These are phyloP conservation scores for Oncopeltus fasciatus DNA, from an alignment of 1,140 invertebrate species.

Conservation along the genomic window DNA sequence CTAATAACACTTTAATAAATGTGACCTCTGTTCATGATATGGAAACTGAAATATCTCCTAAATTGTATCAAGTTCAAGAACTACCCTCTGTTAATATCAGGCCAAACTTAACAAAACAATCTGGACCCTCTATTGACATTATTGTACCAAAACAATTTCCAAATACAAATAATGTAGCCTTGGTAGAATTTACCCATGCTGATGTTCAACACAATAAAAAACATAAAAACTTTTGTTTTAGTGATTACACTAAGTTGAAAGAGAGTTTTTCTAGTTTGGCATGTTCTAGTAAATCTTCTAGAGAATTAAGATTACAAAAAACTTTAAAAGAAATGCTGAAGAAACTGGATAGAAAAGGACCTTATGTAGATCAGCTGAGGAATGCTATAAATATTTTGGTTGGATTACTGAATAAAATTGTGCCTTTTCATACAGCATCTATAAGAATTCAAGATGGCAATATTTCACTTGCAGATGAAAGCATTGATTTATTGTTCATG, in stretches of 20 bases:
- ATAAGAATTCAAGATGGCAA: neutral
- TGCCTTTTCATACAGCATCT: neutral
- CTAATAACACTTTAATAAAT: neutral
- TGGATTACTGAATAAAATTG: neutral
- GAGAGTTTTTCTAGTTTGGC: no score
- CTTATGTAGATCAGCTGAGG: neutral
- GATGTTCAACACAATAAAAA: neutral
- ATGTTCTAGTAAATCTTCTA: neutral
- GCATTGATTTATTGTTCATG: neutral
- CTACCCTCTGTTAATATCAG: conserved; percentile 12
- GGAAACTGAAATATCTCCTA: neutral
- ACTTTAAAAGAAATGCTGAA: neutral
- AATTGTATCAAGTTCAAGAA: conserved; percentile 6
- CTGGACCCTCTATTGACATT: conserved; percentile 6
- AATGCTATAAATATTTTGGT: neutral
- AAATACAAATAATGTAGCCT: conserved; percentile 1
- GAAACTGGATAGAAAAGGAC: neutral
- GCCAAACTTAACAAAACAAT: conserved; percentile 7
- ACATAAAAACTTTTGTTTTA: neutral
- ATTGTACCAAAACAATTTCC: neutral
- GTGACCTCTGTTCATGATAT: neutral
- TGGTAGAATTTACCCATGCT: conserved; percentile 8
- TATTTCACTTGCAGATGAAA: neutral
- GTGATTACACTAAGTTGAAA: neutral
- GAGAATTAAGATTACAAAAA: neutral